These are phyloP conservation scores for Oryctolagus cuniculus DNA, from an alignment of 2,113 vertebrate genomes.

Conservation along the genomic window mOryCun1.1 NC_091442.1:121706001-121706500, in stretches of 20 bases:
- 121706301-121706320: too few relatives aligned
- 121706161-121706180: neutral
- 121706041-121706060: too few relatives aligned
- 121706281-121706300: neutral
- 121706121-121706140: neutral
- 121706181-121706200: too few relatives aligned
- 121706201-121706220: too few relatives aligned
- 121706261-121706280: rapidly evolving
- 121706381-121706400: rapidly evolving
- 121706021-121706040: too few relatives aligned
- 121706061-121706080: rapidly evolving
- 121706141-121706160: neutral
- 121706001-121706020: too few relatives aligned
- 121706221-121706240: neutral
- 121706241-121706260: rapidly evolving
- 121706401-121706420: neutral
- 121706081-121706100: neutral
- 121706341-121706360: neutral
- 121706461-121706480: too few relatives aligned
- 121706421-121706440: neutral
- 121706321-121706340: too few relatives aligned
- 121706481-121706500: neutral
- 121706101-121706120: too few relatives aligned
- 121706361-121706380: neutral
- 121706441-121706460: neutral